Base-by-base conservation (phyloP, 2,113 vertebrate genomes). In the Pachycephala philippinensis region DNA sequence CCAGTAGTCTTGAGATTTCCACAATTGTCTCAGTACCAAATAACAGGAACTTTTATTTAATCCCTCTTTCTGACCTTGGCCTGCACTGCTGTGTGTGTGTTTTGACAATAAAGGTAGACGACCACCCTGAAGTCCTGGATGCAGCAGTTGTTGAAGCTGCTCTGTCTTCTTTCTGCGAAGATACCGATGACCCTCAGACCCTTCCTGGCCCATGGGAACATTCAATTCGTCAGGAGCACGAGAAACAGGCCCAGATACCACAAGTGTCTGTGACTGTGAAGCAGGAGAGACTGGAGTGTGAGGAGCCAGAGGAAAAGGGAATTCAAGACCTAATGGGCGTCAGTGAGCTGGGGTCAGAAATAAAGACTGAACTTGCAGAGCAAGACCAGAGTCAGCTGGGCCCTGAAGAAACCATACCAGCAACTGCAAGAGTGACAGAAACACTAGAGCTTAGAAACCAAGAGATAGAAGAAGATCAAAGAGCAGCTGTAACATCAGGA, bases 91-190 rank as follows among this genome's bases (percentile, higher is more conserved):
- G 1, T 94, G 13, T 97, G 50, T 97, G 31, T 97, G 27, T 84
- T 77, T 96, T 72, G 77, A 61, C 84, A 81, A 89, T 88, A 91
- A 96, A 99, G 99, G 99, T 99, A 52, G 99, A 99, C 0, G 99
- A 99, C 95, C 98, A 99, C 40, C 99, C 99, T 84, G 99, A 99
- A 96, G 99, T 98, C 59, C 96, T 99, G 97, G 99, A 99, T 87
- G 99, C 99, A 26, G 99, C 99, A 35, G 99, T 99, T 21, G 99
- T 99, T 61, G 99, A 99, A 97, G 99, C 99, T 15, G 99, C 99
- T 45, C 97, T 99, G 13, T 99, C 99, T 74, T 97, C 96, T 45
- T 98, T 99, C 61, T 99, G 99, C 5, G 99, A 99, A 97, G 99
- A 99, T 79, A 98, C 99, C 0, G 99, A 99, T 78, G 99, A 99